These are phyloP conservation scores for Phytoseiulus persimilis DNA, from an alignment of 2,888 invertebrate species.

Conservation along the genomic window DNA sequence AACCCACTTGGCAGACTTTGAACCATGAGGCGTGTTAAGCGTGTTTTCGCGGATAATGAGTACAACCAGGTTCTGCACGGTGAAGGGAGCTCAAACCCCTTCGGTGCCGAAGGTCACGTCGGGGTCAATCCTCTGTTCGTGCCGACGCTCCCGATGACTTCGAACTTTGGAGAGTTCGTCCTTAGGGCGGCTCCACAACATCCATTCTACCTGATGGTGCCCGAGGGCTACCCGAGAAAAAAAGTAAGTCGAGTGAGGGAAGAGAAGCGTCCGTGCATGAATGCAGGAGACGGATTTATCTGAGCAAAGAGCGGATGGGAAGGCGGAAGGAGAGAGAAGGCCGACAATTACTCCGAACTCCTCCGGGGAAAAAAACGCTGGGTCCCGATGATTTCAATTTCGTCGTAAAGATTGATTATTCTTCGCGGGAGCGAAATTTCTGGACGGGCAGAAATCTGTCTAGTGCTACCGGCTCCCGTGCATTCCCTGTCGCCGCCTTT, in stretches of 20 bases:
- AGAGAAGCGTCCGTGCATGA: background rate
- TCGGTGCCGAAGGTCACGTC: background rate
- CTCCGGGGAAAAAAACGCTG: background rate
- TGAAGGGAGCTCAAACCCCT: constrained; percentile 9
- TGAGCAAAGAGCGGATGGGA: background rate
- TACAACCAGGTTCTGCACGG: constrained; percentile 27
- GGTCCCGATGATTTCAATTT: background rate
- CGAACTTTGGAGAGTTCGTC: constrained; percentile 28
- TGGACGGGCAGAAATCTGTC: background rate
- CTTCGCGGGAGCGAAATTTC: background rate
- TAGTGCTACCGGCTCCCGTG: background rate
- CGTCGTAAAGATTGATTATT: background rate
- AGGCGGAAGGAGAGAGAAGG: background rate
- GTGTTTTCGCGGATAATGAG: constrained; percentile 26
- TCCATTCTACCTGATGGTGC: constrained; percentile 22
- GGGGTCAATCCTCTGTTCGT: constrained; percentile 19
- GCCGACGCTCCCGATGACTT: background rate
- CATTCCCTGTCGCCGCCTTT: background rate
- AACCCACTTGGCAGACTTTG: background rate
- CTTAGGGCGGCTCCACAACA: background rate
- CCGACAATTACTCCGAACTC: background rate
- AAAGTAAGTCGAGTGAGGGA: background rate
- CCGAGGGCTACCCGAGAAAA: background rate
- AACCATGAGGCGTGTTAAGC: constrained; percentile 21
- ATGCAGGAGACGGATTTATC: background rate